These are phyloP conservation scores for Psettodes erumei DNA, from an alignment of 2,113 vertebrate species.

Conservation along the genomic window DNA sequence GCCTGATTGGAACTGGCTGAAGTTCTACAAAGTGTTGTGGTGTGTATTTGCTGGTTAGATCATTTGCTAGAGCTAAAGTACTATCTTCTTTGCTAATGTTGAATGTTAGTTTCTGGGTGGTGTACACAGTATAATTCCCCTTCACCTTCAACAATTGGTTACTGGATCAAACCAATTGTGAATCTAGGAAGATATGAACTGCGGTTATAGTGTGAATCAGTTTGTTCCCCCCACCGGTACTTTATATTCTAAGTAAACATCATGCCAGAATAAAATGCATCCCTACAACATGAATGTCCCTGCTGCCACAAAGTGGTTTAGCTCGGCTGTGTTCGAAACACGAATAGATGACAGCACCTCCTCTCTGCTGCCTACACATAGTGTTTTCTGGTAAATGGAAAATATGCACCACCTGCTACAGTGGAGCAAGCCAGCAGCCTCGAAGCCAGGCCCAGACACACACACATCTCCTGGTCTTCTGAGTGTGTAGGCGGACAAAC, in stretches of 20 bases:
- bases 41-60: neutral
- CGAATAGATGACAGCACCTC: slow-evolving; percentile 72
- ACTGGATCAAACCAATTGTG: neutral
- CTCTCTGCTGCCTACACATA: slow-evolving; percentile 75
- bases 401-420: slow-evolving; percentile 76
- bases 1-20: neutral
- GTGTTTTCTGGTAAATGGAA: slow-evolving; percentile 76
- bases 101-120: neutral
- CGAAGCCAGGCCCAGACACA: slow-evolving; percentile 72
- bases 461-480: slow-evolving; percentile 69
- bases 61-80: neutral
- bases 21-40: neutral
- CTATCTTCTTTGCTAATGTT: neutral
- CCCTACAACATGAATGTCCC: slow-evolving; percentile 33
- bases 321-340: slow-evolving; percentile 44
- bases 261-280: slow-evolving; percentile 26
- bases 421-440: slow-evolving; percentile 71
- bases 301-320: slow-evolving; percentile 41
- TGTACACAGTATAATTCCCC: neutral
- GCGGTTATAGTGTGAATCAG: neutral
- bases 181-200: neutral
- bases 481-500: slow-evolving; percentile 69
- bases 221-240: neutral
- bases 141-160: neutral
- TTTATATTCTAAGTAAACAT: neutral